Percentiles rank a stretch among this genome's conserved stretches.
Conservation (phyloP, 2,797 vertebrate species). For the Champsocephalus gunnari region DNA sequence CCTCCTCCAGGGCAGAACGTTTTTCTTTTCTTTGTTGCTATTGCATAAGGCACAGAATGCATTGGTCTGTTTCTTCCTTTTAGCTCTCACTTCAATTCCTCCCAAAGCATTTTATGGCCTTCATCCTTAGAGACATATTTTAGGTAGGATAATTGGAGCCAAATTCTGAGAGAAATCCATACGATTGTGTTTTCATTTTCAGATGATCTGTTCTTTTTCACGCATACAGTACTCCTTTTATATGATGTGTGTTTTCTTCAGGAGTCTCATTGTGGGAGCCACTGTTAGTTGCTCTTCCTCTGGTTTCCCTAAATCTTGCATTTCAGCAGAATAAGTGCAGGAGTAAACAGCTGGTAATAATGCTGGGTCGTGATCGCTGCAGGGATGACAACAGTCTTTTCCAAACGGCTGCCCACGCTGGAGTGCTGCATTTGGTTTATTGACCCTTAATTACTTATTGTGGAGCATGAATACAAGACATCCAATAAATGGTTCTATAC, state of each 20-base stretch:
- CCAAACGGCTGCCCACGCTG: conserved; percentile 1
- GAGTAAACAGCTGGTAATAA: conserved; percentile 35
- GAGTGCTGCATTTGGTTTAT: conserved; percentile 8
- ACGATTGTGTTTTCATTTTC: neutral
- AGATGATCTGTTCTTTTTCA: neutral
- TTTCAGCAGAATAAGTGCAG: conserved; percentile 50
- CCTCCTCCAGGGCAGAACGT: conserved; percentile 14
- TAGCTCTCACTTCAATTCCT: neutral
- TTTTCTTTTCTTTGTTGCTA: conserved; percentile 17
- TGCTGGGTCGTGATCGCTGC: conserved; percentile 21
- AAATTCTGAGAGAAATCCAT: neutral
- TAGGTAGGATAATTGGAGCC: neutral
- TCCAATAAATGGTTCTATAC: neutral
- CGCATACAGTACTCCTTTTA: neutral
- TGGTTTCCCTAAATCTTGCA: conserved; percentile 29
- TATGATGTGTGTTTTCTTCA: neutral
- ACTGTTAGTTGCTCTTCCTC: conserved; percentile 31
- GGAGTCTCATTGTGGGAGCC: conserved; percentile 14
- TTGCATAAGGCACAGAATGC: conserved; percentile 5
- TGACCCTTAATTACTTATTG: conserved; percentile 10
- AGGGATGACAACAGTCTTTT: conserved; percentile 26
- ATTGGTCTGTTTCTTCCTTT: neutral
- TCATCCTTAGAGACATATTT: too few species aligned
- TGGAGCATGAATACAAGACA: conserved; percentile 16
- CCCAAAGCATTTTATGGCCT: neutral